Evolutionary conservation across 2,113 vertebrate species (phyloP).

Genomic region (Syngnathoides biaculeatus): DNA sequence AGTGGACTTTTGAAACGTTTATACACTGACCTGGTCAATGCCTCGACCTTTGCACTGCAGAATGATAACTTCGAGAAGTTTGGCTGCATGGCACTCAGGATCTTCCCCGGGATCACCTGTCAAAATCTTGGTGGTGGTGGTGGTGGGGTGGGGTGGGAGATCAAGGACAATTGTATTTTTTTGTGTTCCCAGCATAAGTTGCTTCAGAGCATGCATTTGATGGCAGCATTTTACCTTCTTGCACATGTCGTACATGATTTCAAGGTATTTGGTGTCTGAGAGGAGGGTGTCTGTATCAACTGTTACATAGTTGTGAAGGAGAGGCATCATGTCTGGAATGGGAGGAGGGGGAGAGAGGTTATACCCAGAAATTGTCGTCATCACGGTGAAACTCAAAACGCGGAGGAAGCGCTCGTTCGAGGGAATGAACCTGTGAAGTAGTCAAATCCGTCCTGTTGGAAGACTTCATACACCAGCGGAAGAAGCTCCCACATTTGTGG

Average conservation of each 20-base stretch:
- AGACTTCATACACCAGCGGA: constrained; percentile 95
- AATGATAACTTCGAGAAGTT: constrained; percentile 93
- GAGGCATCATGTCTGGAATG: constrained; percentile 95
- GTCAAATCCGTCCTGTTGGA: constrained; percentile 98
- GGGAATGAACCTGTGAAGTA: constrained; percentile 78
- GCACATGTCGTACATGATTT: constrained; percentile 99
- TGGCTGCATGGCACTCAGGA: constrained; percentile 96
- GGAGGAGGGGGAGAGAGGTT: constrained; percentile 11
- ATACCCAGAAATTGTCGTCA: neutral
- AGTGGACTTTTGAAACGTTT: neutral
- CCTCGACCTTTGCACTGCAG: constrained; percentile 97
- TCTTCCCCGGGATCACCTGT: constrained; percentile 98
- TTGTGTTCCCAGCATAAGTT: neutral
- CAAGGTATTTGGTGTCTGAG: constrained; percentile 96
- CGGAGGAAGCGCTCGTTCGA: neutral
- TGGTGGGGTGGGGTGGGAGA: no score
- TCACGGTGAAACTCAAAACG: neutral
- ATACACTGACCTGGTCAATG: constrained; percentile 87
- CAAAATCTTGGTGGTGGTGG: constrained; percentile 83
- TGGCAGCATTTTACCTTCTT: constrained; percentile 83
- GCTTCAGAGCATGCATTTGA: neutral
- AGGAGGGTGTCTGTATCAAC: constrained; percentile 95
- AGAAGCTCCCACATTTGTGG: constrained; percentile 98
- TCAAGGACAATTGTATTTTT: neutral
- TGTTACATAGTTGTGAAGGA: constrained; percentile 97